These are phyloP conservation scores for Polyommatus icarus DNA, from an alignment of 2,888 invertebrate species.

Conservation along the genomic window DNA sequence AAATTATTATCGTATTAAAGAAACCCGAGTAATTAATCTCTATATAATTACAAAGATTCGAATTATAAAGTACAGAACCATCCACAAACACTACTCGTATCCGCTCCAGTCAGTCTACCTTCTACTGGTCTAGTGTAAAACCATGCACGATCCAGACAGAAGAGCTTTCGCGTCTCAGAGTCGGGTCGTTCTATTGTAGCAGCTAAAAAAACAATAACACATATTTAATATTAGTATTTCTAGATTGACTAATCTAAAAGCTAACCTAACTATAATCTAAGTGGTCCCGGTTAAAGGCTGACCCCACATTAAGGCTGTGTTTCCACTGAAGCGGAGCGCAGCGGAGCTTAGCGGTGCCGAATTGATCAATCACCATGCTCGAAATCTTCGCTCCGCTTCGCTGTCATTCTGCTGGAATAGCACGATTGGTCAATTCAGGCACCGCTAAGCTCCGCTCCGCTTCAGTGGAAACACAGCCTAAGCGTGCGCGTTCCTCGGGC, in stretches of 20 bases:
- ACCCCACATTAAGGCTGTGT: too few species aligned
- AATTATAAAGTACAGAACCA: constrained; percentile 43
- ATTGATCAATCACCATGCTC: too few species aligned
- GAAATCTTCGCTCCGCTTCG: too few species aligned
- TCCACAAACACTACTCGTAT: constrained; percentile 42
- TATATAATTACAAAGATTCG: background rate
- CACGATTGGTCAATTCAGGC: too few species aligned
- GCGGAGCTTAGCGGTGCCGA: too few species aligned
- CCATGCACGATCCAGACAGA: constrained; percentile 66
- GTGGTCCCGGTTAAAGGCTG: background rate
- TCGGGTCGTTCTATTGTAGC: constrained; percentile 91
- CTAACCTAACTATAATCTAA: background rate
- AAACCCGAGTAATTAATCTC: too few species aligned
- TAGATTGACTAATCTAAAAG: background rate
- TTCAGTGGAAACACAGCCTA: too few species aligned
- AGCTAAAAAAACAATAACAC: constrained; percentile 81
- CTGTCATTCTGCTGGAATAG: too few species aligned
- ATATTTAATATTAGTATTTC: constrained; percentile 9
- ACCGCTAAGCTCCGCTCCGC: too few species aligned
- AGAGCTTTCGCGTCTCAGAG: constrained; percentile 78
- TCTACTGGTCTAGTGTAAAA: constrained; percentile 42
- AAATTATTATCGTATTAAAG: background rate
- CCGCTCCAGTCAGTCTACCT: constrained; percentile 52
- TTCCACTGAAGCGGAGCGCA: too few species aligned
- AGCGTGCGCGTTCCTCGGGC: too few species aligned